A percentile compares a stretch with the other conserved stretches of the same genome.
phyloP scores from a whole-genome alignment of 2,113 vertebrate genomes.

The Mus spicilegus region DNA sequence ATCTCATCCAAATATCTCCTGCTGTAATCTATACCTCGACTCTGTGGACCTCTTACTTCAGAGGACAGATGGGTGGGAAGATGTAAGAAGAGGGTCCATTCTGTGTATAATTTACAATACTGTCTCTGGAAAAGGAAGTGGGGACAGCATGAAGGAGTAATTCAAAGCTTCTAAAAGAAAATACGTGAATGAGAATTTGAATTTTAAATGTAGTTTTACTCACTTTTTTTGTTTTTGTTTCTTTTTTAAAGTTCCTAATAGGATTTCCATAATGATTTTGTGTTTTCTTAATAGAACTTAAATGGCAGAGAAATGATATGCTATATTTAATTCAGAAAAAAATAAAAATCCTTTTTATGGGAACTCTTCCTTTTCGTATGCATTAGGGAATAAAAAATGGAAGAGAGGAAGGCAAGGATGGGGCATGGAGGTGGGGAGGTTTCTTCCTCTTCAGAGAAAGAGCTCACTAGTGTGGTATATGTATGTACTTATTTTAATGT shows the following conservation, averaged over 20 bases:
- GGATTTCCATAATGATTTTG: conserved; percentile 66
- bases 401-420: background rate
- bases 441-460: conserved; percentile 10
- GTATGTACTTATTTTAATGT: conserved; percentile 23
- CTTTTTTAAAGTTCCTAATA: conserved; percentile 62
- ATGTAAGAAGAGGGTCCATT: background rate
- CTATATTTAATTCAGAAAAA: conserved; percentile 75
- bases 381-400: conserved; percentile 64
- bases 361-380: conserved; percentile 59
- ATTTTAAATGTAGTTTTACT: conserved; percentile 67
- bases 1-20: conserved; percentile 46
- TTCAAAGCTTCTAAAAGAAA: conserved; percentile 59
- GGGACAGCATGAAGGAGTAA: background rate
- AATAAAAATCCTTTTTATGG: conserved; percentile 55
- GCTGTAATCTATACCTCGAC: conserved; percentile 68
- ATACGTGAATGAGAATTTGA: conserved; percentile 63
- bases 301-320: conserved; percentile 67
- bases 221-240: conserved; percentile 48
- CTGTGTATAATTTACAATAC: background rate
- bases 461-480: conserved; percentile 25
- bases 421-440: background rate
- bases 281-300: conserved; percentile 68
- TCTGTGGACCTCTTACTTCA: conserved; percentile 34
- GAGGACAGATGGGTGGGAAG: conserved; percentile 60
- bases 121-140: conserved; percentile 32